Evolutionary conservation across 2,888 invertebrate genomes (phyloP), one percentile per base, ranked within the genome.

Genomic region (Polydrusus cervinus): DNA sequence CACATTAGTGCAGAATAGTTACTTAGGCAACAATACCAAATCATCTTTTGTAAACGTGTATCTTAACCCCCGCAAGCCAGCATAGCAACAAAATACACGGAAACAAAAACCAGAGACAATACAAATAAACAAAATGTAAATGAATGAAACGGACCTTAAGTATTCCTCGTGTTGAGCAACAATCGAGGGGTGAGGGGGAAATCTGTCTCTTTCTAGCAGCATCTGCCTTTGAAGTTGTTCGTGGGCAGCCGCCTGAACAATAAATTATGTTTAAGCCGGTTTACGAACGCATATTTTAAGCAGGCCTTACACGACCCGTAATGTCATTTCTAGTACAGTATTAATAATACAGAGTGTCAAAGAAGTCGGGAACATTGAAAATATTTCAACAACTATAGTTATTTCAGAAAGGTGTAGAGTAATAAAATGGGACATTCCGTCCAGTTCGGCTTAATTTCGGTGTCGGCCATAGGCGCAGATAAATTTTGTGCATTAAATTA

Each of bases 181-280:
- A 75, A 92, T 88, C 30, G 90, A 90, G 49, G 91, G 90, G 83
- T 92, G 92, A 55, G 90, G 90, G 71, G 89, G 90, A 84, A 90
- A 92, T 79, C 94, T 90, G 85, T 96, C 95, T 78, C 96, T 90
- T 86, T 96, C 96, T 88, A 96, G 84, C 87, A 95, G 89, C 87
- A 96, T 89, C 85, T 96, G 95, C 80, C 96, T 91, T 87, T 95
- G 95, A 78, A 96, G 88, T 85, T 95, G 95, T 87, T 96, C 96
- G 84, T 95, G 95, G 78, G 95, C 95, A 45, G 93, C 93, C 80
- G 91, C 92, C 87, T 93, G 92, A 81, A 89, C 71, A 81, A 75
- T 71, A 76, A 74, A 60, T 60, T 38, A 60, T 60, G 16, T 16
- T 38, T 16, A 38, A 34, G 34, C 7, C 34, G 18, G 34, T 55